Base-by-base conservation (phyloP, 2,888 invertebrate genomes). In the Bombylius major region DNA sequence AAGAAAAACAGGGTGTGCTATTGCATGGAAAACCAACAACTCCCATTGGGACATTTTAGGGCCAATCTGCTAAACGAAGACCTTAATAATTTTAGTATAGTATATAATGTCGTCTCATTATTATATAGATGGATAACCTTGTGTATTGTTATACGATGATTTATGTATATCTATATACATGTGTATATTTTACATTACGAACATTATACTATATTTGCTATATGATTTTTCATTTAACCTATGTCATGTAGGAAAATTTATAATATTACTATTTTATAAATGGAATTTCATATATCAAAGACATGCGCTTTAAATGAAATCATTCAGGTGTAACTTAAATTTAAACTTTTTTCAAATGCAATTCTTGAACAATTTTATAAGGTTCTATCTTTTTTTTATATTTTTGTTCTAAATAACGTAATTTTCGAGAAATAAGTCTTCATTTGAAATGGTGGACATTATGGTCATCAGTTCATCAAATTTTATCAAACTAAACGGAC, bases 21-120 rank as follows among this genome's bases (percentile, higher is more conserved):
- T 55, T 50, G 55, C 50, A 55, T 32, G 55, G 55, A 55, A 54
- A 55, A 55, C 46, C 45, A 54, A 50, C 50, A 58, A 59, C 56
- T 59, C 59, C 59, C 59, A 59, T 56, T 59, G 59, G 59, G 58
- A 59, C 59, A 58, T 53, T 59, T 59, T 59, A 59, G 55, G 59
- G 57, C 59, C 59, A 59, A 59, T 59, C 59, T 59, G 59, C 59
- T 59, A 59, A 42, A 57, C 59, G 59, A 57, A 59, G 55, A 55
- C 57, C 59, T 59, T 53, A 59, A 57, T 59, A 59, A 53, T 54
- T 54, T 52, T 51, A 55, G 54, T 53, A 53, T 54, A 46, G 42
- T 50, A 36, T 7, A 36, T 36, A 36, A 7, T 36, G 34, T 36
- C 9, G 36, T 36, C 36, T 36, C 36, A 36, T 36, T 36, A n/a